Conservation (phyloP, 1,140 invertebrate genomes). For the Stenopsyche tienmushanensis region DNA sequence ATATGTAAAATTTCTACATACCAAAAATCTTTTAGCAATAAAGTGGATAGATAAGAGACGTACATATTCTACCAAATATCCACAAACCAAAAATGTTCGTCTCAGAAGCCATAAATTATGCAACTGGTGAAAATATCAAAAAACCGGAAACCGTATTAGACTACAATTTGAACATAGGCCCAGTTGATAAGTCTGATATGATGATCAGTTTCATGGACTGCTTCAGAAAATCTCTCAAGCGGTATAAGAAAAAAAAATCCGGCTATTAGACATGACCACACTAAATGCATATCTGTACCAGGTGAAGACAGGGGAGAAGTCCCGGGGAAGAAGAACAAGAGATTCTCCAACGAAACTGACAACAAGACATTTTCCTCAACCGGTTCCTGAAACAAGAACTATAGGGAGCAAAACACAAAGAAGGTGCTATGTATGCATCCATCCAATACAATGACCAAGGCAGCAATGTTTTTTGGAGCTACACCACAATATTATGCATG, state of each 20-base stretch:
- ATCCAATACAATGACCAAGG: constrained; percentile 1
- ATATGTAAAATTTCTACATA: too few species aligned
- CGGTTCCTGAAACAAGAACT: constrained; percentile 23
- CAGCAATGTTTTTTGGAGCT: too few species aligned
- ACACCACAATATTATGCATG: too few species aligned
- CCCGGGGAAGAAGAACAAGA: background rate
- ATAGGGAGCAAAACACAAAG: constrained; percentile 23
- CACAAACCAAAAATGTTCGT: background rate
- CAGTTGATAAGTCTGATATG: constrained; percentile 31
- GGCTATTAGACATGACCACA: background rate
- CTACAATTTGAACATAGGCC: background rate
- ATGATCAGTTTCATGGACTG: constrained; percentile 41
- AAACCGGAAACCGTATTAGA: background rate
- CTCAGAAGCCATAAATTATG: background rate
- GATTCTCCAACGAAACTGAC: constrained; percentile 2
- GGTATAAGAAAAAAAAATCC: constrained; percentile 43
- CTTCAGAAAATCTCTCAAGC: constrained; percentile 42
- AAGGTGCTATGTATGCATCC: constrained; percentile 33
- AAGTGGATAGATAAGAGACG: background rate
- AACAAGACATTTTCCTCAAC: constrained; percentile 19
- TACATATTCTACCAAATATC: background rate
- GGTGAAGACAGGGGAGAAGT: background rate
- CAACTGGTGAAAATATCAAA: background rate
- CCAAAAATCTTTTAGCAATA: background rate
- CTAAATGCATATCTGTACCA: background rate